phyloP scores from a whole-genome alignment of 1,140 invertebrate species.

The Scaptomyza hsui region DNA sequence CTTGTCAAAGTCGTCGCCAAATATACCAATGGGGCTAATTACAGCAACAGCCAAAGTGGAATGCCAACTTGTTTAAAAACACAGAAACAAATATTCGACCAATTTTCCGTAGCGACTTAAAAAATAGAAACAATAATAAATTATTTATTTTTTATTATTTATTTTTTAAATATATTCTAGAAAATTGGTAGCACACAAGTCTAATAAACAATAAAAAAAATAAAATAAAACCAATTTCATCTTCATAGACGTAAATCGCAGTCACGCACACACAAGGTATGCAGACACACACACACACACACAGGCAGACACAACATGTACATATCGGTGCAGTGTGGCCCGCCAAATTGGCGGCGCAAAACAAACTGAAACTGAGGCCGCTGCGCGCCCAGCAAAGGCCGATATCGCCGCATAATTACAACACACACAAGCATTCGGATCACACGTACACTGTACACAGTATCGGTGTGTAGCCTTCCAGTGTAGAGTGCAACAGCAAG shows the following conservation, averaged over 20 bases:
- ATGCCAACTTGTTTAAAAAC: too few species aligned
- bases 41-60: too few species aligned
- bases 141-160: too few species aligned
- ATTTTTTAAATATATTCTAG: too few species aligned
- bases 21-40: too few species aligned
- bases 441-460: constrained; percentile 62
- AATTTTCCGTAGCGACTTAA: too few species aligned
- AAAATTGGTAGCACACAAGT: too few species aligned
- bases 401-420: constrained; percentile 55
- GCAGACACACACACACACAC: constrained; percentile 15
- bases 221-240: constrained; percentile 13
- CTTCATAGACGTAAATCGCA: constrained; percentile 30
- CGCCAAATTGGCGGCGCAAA: constrained; percentile 73
- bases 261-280: constrained; percentile 20
- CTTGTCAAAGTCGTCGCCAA: too few species aligned
- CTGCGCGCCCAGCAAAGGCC: constrained; percentile 34
- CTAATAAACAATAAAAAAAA: constrained; percentile 39
- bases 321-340: constrained; percentile 31
- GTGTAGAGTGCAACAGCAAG: constrained; percentile 14
- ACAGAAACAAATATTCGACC: too few species aligned
- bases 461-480: constrained; percentile 66
- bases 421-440: constrained; percentile 2
- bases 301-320: constrained; percentile 17
- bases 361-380: constrained; percentile 67
- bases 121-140: too few species aligned